phyloP scores from a whole-genome alignment of 1,140 invertebrate species.

The Halictus rubicundus region DNA sequence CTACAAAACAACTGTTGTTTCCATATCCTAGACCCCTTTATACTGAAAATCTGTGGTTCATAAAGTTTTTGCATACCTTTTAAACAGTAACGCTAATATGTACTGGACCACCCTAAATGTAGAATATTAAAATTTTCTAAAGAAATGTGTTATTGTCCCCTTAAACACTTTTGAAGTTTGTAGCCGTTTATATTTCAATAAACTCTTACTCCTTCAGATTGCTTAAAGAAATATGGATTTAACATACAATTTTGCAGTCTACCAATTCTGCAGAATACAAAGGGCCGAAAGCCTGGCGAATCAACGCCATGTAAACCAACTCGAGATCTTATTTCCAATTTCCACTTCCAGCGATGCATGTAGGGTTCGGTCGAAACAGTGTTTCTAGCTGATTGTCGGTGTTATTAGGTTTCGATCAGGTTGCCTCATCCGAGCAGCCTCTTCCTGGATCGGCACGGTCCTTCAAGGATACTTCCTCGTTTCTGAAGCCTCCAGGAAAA shows the following conservation, averaged over 20 bases:
- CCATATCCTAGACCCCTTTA: no score
- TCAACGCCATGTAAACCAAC: neutral
- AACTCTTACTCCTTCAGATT: no score
- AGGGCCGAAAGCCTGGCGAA: neutral
- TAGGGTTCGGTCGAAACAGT: neutral
- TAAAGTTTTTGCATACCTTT: no score
- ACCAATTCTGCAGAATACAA: neutral
- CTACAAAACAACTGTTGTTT: no score
- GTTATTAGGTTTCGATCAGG: conserved; percentile 27
- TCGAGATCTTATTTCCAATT: neutral
- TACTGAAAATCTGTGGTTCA: no score
- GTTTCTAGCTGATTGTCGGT: neutral
- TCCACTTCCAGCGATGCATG: neutral
- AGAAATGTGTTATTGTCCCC: no score
- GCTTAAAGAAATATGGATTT: no score
- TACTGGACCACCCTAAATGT: no score
- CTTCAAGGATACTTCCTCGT: conserved; percentile 9
- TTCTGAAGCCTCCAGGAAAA: neutral
- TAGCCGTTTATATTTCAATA: no score
- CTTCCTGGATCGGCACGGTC: conserved; percentile 13
- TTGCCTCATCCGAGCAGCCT: neutral
- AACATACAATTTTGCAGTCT: neutral
- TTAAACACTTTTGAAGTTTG: no score
- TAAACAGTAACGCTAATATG: no score
- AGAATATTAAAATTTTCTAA: no score